A percentile compares a stretch with the other conserved stretches of the same genome.
These are phyloP conservation scores for Liolophura sinensis DNA, from an alignment of 1,140 invertebrate genomes.

Conservation along the genomic window DNA sequence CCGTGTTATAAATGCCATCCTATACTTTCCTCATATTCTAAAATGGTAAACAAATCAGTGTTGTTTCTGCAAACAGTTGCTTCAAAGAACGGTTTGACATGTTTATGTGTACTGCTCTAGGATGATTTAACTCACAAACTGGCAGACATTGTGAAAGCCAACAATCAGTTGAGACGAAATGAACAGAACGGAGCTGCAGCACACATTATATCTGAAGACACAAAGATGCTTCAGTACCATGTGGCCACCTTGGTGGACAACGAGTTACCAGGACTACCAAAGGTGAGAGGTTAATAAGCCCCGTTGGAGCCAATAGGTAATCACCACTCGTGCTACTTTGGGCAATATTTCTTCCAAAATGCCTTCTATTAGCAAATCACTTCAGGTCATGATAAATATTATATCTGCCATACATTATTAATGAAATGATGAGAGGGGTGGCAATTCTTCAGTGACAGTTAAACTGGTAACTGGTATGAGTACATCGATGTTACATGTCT, in stretches of 20 bases:
- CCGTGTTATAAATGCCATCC: not conserved
- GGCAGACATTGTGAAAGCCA: constrained; percentile 97
- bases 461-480: too few species aligned
- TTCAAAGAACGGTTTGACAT: not conserved
- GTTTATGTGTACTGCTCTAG: constrained; percentile 61
- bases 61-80: too few species aligned
- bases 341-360: too few species aligned
- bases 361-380: too few species aligned
- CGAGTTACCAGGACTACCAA: constrained; percentile 96
- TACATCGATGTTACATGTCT: not conserved
- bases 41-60: too few species aligned
- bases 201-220: constrained; percentile 95
- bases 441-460: too few species aligned
- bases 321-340: not conserved
- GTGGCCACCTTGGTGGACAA: constrained; percentile 98
- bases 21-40: too few species aligned
- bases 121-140: constrained; percentile 99
- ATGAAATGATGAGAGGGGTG: too few species aligned
- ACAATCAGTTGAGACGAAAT: constrained; percentile 93
- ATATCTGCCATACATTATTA: too few species aligned
- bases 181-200: constrained; percentile 95
- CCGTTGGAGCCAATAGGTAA: too few species aligned
- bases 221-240: constrained; percentile 98
- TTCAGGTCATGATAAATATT: too few species aligned
- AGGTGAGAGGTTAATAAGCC: constrained; percentile 59